These are phyloP conservation scores for Rachycentron canadum DNA, from an alignment of 2,797 vertebrate genomes.

Conservation along the genomic window DNA sequence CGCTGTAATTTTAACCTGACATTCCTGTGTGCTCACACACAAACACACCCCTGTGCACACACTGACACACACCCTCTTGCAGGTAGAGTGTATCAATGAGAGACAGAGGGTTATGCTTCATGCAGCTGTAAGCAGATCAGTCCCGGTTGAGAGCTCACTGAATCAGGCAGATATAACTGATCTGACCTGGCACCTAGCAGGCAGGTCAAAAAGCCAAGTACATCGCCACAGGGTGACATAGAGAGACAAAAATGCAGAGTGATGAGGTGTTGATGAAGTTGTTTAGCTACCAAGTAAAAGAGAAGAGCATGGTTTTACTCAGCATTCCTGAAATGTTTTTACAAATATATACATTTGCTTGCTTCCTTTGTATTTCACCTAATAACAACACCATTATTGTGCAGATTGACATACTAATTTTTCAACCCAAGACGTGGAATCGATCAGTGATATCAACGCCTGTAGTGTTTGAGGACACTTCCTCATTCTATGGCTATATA, in stretches of 20 bases:
- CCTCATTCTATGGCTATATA: too few species aligned
- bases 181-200: constrained; percentile 56
- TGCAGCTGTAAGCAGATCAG: constrained; percentile 62
- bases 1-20: constrained; percentile 14
- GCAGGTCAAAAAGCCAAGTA: constrained; percentile 50
- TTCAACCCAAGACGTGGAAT: too few species aligned
- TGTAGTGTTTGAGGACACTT: too few species aligned
- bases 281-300: constrained; percentile 9
- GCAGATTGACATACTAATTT: too few species aligned
- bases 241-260: constrained; percentile 19
- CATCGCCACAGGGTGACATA: constrained; percentile 19
- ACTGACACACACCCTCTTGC: constrained; percentile 22
- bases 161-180: constrained; percentile 71
- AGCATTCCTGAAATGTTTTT: not conserved
- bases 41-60: constrained; percentile 17
- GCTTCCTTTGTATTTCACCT: too few species aligned
- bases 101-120: constrained; percentile 64
- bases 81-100: constrained; percentile 44
- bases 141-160: constrained; percentile 70
- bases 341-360: too few species aligned
- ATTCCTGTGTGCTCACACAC: constrained; percentile 32
- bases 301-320: not conserved
- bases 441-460: too few species aligned
- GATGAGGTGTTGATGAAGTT: constrained; percentile 21
- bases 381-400: too few species aligned